A percentile compares a stretch with the other conserved stretches of the same genome.
Conservation (phyloP, 30 jellyfish, hydroid and myxozoan species). For the Turritopsis rubra region DNA sequence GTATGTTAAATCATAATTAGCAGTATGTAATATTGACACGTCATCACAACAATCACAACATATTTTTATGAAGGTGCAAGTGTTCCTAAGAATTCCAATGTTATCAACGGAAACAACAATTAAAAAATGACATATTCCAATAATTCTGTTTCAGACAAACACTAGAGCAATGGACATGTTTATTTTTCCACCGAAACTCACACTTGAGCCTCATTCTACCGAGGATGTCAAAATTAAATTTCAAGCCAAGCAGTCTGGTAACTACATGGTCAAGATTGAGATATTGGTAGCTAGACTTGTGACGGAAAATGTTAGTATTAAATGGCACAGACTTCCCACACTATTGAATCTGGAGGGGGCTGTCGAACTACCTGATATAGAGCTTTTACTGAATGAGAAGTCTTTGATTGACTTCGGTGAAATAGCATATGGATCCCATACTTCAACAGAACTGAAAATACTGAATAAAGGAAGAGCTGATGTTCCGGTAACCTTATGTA, state of each 20-base stretch:
- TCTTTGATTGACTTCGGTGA: constrained; percentile 63
- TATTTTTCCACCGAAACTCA: constrained; percentile 49
- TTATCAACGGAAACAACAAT: no score
- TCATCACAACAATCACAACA: no score
- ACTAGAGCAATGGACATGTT: constrained; percentile 11
- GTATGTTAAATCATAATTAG: no score
- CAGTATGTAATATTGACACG: no score
- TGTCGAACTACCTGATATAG: constrained; percentile 68
- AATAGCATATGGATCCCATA: constrained; percentile 45
- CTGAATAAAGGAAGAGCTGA: constrained; percentile 67
- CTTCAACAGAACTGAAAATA: constrained; percentile 38
- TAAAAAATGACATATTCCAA: no score
- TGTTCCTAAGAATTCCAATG: no score
- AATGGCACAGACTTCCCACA: constrained; percentile 37
- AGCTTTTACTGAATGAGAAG: constrained; percentile 44
- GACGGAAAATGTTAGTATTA: neutral
- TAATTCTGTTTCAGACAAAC: neutral
- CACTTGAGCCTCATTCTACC: constrained; percentile 66
- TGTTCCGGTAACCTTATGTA: constrained; percentile 50
- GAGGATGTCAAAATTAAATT: constrained; percentile 68
- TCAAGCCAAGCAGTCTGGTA: constrained; percentile 20
- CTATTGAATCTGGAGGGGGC: constrained; percentile 57
- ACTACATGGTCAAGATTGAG: constrained; percentile 29
- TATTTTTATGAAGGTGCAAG: no score
- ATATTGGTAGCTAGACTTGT: constrained; percentile 2